A percentile compares a stretch with the other conserved stretches of the same genome.
phyloP scores from a whole-genome alignment of 2,797 vertebrate genomes.

The Protonibea diacanthus region DNA sequence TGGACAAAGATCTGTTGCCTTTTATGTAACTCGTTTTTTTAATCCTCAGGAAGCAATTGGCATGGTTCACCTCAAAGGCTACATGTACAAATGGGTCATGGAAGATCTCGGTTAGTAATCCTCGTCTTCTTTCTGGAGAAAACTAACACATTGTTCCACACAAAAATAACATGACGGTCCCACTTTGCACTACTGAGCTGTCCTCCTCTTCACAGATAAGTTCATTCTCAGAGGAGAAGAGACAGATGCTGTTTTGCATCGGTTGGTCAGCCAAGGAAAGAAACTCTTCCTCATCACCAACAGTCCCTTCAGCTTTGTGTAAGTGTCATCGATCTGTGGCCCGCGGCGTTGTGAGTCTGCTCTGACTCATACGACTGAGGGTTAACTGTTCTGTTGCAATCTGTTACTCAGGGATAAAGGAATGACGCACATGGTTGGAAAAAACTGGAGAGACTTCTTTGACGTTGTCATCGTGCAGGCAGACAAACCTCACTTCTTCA shows the following conservation, averaged over 20 bases:
- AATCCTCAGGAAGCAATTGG: conserved; percentile 87
- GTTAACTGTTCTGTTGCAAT: background rate
- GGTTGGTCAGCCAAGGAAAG: conserved; percentile 83
- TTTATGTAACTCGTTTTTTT: background rate
- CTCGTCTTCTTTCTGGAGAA: background rate
- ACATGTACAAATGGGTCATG: conserved; percentile 93
- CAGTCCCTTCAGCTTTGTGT: conserved; percentile 93
- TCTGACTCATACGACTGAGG: conserved; percentile 18
- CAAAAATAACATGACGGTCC: background rate
- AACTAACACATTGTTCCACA: background rate
- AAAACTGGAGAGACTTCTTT: conserved; percentile 91
- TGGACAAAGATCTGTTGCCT: background rate
- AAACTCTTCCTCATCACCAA: conserved; percentile 93
- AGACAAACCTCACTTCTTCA: conserved; percentile 92
- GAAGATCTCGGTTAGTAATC: conserved; percentile 84
- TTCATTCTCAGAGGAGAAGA: conserved; percentile 89
- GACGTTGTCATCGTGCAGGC: conserved; percentile 91
- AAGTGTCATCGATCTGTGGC: conserved; percentile 60
- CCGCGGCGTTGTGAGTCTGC: background rate
- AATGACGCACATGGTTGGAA: conserved; percentile 91
- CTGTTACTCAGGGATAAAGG: conserved; percentile 87
- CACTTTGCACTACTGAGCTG: background rate
- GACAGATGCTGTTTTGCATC: conserved; percentile 87
- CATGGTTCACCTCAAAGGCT: conserved; percentile 91
- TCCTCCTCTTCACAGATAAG: conserved; percentile 78